phyloP scores from a whole-genome alignment of 2,888 invertebrate species.

The Crematogaster levior region DNA sequence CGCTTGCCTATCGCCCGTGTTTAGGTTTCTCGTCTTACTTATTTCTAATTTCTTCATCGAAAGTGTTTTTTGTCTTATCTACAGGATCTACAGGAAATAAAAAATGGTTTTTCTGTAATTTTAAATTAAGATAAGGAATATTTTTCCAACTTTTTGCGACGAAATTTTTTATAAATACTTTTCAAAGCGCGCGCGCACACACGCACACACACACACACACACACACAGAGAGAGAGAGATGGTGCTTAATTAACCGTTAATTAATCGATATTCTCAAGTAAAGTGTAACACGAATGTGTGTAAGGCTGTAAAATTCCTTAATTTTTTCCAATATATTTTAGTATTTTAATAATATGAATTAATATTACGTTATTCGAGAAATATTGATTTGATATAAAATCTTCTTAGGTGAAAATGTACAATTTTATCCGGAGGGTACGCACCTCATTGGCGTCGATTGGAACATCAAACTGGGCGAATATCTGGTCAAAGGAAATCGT shows the following conservation, averaged over 20 bases:
- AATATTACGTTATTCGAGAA: background rate
- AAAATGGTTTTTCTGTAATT: background rate
- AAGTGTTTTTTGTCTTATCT: background rate
- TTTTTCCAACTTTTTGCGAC: background rate
- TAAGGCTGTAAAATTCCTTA: background rate
- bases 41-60: background rate
- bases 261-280: background rate
- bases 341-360: background rate
- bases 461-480: constrained; percentile 79
- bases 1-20: background rate
- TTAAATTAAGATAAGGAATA: background rate
- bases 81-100: background rate
- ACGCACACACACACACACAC: no score
- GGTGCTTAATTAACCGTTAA: background rate
- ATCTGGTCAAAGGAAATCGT: constrained; percentile 75
- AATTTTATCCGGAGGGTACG: constrained; percentile 79
- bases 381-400: background rate
- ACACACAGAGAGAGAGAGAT: no score
- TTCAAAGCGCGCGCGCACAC: no score
- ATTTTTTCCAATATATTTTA: background rate
- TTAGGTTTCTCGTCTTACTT: background rate
- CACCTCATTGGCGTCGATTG: constrained; percentile 81
- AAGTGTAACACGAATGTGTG: background rate
- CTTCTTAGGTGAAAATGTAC: constrained; percentile 80
- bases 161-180: background rate